Evolutionary conservation across 1,140 invertebrate genomes (phyloP), one percentile per base, ranked within the genome.

Genomic region (Ditylenchus dipsaci): DNA sequence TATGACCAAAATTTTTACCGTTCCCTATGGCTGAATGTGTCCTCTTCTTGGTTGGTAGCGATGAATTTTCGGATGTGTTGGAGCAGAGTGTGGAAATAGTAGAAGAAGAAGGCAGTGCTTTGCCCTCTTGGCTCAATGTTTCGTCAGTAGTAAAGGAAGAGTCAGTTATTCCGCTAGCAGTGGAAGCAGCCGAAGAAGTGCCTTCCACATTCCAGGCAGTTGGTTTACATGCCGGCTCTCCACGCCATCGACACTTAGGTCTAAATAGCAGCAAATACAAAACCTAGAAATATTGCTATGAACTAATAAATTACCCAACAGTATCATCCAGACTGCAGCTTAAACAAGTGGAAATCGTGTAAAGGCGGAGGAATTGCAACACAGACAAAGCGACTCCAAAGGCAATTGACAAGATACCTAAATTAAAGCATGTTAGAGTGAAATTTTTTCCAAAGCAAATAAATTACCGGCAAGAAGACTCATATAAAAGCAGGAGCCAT

Each of bases 401-500:
- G 19, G 73, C 59, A 47, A 83, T 67, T 15, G 77, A 67, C 3
- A 81, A 23, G 45, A 81, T 33, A 7, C 79, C 77, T 79, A 45
- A 82, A 79, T 29, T 38, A 26, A 19, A 1, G n/a, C 29, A 23
- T 27, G 1, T 17, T 30, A 27, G 49, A 1, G 29, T 33, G 26
- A 45, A 33, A 65, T 53, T 63, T 21, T 23, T 26, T 19, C 17
- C 19, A 49, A 19, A 11, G 9, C 26, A 43, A 63, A 64, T 21
- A 59, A 57, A 26, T 17, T 67, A 82, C 79, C 79, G 45, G 80
- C 75, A 17, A 71, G 23, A 21, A 81, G 62, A 57, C 71, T 70
- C 61, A 83, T 68, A 65, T 77, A 81, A 66, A 83, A 83, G 30
- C 72, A 76, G 47, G 60, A 67, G 8, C 77, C 78, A 49, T 73